A percentile compares a stretch with the other conserved stretches of the same genome.
Conservation (phyloP, 2,888 invertebrate genomes). For the Liposcelis brunnea region DNA sequence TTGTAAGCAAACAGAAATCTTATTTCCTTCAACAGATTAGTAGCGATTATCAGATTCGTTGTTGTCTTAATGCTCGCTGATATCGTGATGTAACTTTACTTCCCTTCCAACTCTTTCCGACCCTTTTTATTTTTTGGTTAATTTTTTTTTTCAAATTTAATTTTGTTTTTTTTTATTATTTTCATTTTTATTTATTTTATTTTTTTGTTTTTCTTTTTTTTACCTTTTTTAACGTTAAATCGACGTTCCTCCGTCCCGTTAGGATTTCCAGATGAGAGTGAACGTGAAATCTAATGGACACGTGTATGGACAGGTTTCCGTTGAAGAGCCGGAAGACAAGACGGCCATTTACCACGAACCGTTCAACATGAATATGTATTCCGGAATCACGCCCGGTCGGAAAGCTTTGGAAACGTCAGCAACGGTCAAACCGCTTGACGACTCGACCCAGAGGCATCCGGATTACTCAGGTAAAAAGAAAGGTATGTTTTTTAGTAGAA, state of each 20-base stretch:
- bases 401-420: too few relatives aligned
- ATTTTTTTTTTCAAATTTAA: constrained; percentile 10
- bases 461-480: too few relatives aligned
- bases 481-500: too few relatives aligned
- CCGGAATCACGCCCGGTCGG: background rate
- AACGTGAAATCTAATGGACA: constrained; percentile 20
- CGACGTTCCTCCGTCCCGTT: constrained; percentile 4
- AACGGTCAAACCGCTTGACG: too few relatives aligned
- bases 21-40: too few relatives aligned
- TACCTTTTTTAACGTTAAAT: background rate
- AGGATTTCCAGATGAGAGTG: constrained; percentile 21
- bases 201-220: constrained; percentile 11
- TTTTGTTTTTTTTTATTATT: constrained; percentile 8
- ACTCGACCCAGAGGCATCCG: too few relatives aligned
- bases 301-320: constrained; percentile 21
- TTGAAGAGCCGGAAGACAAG: constrained; percentile 23
- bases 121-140: constrained; percentile 9
- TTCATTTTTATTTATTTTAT: constrained; percentile 9
- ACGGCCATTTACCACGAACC: constrained; percentile 29
- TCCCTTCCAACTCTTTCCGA: background rate
- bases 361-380: constrained; percentile 22
- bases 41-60: too few relatives aligned
- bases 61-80: too few relatives aligned
- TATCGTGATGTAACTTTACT: constrained; percentile 7
- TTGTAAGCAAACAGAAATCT: too few relatives aligned